Evolutionary conservation across 1,140 invertebrate genomes (phyloP), one percentile per base, ranked within the genome.

Genomic region (Drosophila erecta): DNA sequence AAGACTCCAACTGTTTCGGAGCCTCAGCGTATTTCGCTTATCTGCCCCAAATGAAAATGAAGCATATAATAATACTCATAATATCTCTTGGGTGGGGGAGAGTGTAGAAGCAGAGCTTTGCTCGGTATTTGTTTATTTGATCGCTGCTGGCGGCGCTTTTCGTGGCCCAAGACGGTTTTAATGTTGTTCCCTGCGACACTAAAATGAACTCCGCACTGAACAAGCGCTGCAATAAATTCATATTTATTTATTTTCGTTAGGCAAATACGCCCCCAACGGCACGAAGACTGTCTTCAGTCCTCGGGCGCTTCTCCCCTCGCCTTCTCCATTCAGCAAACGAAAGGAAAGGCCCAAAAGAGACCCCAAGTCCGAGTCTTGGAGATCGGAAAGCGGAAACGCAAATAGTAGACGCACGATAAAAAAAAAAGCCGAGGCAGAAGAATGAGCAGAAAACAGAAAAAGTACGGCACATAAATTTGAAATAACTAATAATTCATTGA

Each of bases 401-500:
- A 86, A 86, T 86, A 86, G 81, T 86, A 86, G 81, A 81, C 83
- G 75, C 50, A 73, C 79, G 83, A 87, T 81, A 86, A 81, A 79
- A 75, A 81, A 49, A 69, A 59, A 38, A 38, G 43, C 35, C 38
- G 33, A 53, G 35, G 43, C 61, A 17, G 20, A 12, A 37, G 57
- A 17, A 40, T 38, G 41, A 12, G 49, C 38, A 33, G 30, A 53
- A 74, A 54, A 30, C 30, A 51, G 56, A 74, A 67, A 40, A 51
- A 67, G 65, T 70, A 87, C 61, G 79, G 65, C 58, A 87, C 84
- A 86, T 87, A 86, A 86, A 86, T 86, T 87, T 87, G 27, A 79
- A 89, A 89, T 83, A 87, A 87, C 79, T 87, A 83, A 89, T 89
- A 87, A 89, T 89, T 87, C 84, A 87, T 89, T 79, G 76, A 89